These are phyloP conservation scores for Heliconius hermathena DNA, from an alignment of 1,140 invertebrate genomes.

Conservation along the genomic window DNA sequence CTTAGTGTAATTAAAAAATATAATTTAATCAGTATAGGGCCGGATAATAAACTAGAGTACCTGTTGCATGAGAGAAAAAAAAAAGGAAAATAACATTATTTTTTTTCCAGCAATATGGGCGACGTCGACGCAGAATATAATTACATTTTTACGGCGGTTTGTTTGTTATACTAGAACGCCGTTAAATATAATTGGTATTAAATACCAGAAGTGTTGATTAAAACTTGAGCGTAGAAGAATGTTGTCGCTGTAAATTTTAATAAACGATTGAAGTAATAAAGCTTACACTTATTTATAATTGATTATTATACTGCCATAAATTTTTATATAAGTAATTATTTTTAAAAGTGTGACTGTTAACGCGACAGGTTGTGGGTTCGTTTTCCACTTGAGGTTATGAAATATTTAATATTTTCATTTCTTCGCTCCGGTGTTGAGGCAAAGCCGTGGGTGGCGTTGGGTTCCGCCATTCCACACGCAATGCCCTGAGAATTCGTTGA, in stretches of 20 bases:
- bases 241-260: conserved; percentile 1
- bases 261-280: neutral
- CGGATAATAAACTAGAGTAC: neutral
- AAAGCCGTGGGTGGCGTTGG: too few relatives aligned
- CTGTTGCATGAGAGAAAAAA: neutral
- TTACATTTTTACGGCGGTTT: neutral
- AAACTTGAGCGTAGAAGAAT: conserved; percentile 2
- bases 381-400: too few relatives aligned
- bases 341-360: too few relatives aligned
- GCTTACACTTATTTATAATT: neutral
- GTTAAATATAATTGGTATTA: conserved; percentile 9
- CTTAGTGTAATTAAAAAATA: conserved; percentile 12
- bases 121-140: neutral
- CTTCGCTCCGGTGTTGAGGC: too few relatives aligned
- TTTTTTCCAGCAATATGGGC: conserved; percentile 1
- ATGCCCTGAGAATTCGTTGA: too few relatives aligned
- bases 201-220: conserved; percentile 12
- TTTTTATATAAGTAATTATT: too few relatives aligned
- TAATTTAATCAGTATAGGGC: neutral
- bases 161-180: neutral
- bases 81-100: neutral
- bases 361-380: too few relatives aligned
- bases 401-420: too few relatives aligned
- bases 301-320: neutral
- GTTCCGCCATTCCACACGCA: too few relatives aligned